Conservation (phyloP, 2,797 vertebrate genomes). For the Chaetophractus vellerosus region DNA sequence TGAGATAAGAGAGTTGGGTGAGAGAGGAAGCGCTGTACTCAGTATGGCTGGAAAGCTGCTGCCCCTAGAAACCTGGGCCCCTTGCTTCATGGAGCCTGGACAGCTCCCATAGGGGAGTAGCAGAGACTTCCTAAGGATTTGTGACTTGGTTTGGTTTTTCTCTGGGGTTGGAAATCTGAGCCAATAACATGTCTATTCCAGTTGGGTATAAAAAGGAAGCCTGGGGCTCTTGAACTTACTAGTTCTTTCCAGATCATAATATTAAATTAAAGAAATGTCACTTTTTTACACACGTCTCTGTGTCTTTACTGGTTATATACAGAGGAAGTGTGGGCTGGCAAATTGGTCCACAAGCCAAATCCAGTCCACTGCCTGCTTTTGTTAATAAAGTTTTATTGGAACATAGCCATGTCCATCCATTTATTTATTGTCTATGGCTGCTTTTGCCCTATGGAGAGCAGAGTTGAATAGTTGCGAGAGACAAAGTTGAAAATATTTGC, state of each 20-base stretch:
- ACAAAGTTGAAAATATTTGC: constrained; percentile 36
- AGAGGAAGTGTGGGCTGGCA: not conserved
- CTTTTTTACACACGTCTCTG: constrained; percentile 71
- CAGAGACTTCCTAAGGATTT: not conserved
- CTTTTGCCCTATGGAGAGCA: not conserved
- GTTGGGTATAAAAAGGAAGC: constrained; percentile 81
- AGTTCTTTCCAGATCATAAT: constrained; percentile 81
- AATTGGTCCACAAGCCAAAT: not conserved
- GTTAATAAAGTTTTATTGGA: constrained; percentile 58
- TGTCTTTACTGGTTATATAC: constrained; percentile 9
- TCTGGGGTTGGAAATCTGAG: constrained; percentile 75
- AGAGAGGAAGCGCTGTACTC: not conserved
- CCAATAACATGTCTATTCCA: constrained; percentile 72
- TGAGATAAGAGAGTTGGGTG: not conserved
- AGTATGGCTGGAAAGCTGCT: not conserved
- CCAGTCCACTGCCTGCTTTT: not conserved
- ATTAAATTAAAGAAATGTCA: constrained; percentile 88
- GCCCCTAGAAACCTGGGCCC: not conserved
- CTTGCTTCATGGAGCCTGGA: too few species aligned
- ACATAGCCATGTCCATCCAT: not conserved
- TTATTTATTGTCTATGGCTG: not conserved
- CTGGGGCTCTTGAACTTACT: constrained; percentile 61
- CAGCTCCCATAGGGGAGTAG: not conserved
- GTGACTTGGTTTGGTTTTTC: constrained; percentile 36
- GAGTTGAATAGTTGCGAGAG: not conserved